phyloP scores from a whole-genome alignment of 2,888 invertebrate species.

The Cephus rjabovi region DNA sequence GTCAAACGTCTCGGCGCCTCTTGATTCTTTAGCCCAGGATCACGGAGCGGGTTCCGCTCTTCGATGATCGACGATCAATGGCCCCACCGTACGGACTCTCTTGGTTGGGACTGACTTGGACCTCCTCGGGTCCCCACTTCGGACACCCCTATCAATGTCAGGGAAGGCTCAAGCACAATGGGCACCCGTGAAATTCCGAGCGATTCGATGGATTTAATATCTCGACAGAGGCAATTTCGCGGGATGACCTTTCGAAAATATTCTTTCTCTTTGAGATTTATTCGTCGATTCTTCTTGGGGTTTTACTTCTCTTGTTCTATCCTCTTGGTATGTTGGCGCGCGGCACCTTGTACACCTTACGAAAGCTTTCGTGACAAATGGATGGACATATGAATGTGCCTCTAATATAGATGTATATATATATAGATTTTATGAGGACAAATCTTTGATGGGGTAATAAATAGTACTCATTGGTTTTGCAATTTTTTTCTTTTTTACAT shows the following conservation, averaged over 20 bases:
- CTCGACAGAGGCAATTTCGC: constrained; percentile 51
- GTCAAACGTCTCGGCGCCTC: constrained; percentile 6
- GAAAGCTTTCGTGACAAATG: neutral
- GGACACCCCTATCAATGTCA: constrained; percentile 49
- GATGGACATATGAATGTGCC: constrained; percentile 10
- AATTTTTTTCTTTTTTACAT: neutral
- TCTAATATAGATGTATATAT: constrained; percentile 4
- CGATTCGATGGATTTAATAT: constrained; percentile 44
- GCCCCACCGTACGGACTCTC: neutral
- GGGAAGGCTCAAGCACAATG: constrained; percentile 42
- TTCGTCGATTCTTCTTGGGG: neutral
- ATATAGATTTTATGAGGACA: neutral
- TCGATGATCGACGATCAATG: constrained; percentile 26
- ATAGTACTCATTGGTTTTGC: neutral
- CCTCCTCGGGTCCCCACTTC: neutral
- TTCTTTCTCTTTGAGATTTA: constrained; percentile 14
- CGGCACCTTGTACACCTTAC: neutral
- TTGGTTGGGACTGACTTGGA: neutral
- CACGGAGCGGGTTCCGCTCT: constrained; percentile 3
- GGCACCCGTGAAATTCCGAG: constrained; percentile 46
- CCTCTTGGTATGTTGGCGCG: neutral
- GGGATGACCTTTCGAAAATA: constrained; percentile 47
- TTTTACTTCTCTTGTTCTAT: neutral
- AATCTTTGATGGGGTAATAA: neutral
- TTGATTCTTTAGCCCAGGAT: constrained; percentile 1